Evolutionary conservation across 2,888 invertebrate species (phyloP), one percentile per base, ranked within the genome.

Genomic region (Teleiodes luculella): DNA sequence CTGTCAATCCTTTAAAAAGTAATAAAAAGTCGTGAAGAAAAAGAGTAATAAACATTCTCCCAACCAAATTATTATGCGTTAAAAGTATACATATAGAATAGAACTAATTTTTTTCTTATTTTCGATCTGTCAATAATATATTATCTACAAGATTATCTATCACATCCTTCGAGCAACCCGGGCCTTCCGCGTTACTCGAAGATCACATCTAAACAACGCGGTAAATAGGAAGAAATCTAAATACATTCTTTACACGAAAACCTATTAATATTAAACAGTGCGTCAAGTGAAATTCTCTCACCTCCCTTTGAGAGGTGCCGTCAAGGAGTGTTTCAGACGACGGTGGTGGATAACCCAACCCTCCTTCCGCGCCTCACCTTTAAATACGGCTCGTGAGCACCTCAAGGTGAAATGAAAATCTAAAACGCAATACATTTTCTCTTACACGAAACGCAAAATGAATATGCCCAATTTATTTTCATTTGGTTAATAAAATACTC

Each of bases 261-360:
- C 18, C 33, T 52, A 24, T 47, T 55, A 20, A 37, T 37, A 50
- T 13, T 52, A 53, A 53, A 53, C 36, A 45, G 30, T 30, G 46
- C 36, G n/a, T 4, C 57, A 58, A 59, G 3, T 13, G 43, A 24
- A 24, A 28, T 20, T 33, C n/a, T 43, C 43, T n/a, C 43, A n/a
- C 43, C 28, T 43, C 39, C 11, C 68, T 75, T 75, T 75, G 73
- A 62, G 64, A 58, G 66, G 64, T 62, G 60, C 68, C 64, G 65
- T 67, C 67, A 66, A 64, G 67, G 68, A 67, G 66, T 62, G 64
- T 72, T 72, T 70, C 63, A 70, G 63, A 55, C 55, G 59, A 58
- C 63, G 59, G 58, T 59, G 33, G 48, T 28, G 11, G 18, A 13
- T 18, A 41, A 11, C 18, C 6, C 24, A 4, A 24, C 24, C 24